A percentile compares a stretch with the other conserved stretches of the same genome.
phyloP scores from a whole-genome alignment of 2,888 invertebrate genomes.

The Hemaris fuciformis region DNA sequence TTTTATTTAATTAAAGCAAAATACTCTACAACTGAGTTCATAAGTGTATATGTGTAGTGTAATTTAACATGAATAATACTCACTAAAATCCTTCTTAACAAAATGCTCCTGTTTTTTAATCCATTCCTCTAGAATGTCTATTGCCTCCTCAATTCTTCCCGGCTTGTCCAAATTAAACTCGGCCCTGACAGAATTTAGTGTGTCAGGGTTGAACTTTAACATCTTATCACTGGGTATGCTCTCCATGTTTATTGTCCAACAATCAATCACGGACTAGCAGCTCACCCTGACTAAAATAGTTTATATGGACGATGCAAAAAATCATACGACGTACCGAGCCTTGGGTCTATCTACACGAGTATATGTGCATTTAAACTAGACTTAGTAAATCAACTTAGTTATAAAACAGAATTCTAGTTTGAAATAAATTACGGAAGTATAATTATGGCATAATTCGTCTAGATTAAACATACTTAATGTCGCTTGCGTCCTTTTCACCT shows the following conservation, averaged over 20 bases:
- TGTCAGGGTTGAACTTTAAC: constrained; percentile 32
- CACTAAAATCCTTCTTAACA: constrained; percentile 31
- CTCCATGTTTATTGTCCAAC: constrained; percentile 20
- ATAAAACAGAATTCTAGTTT: too few species aligned
- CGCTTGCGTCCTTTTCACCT: too few species aligned
- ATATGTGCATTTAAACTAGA: too few species aligned
- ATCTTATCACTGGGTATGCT: constrained; percentile 22
- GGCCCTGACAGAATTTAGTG: constrained; percentile 31
- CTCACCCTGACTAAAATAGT: background rate
- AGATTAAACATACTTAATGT: too few species aligned
- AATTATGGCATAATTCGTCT: too few species aligned
- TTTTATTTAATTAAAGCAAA: too few species aligned
- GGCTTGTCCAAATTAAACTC: constrained; percentile 35
- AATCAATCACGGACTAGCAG: background rate
- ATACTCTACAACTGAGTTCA: too few species aligned
- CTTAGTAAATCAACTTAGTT: too few species aligned
- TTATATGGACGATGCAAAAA: background rate
- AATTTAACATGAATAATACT: constrained; percentile 19
- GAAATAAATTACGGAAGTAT: too few species aligned
- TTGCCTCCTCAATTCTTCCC: constrained; percentile 41
- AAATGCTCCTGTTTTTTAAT: constrained; percentile 37
- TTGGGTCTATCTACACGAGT: background rate
- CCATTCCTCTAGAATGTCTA: constrained; percentile 44
- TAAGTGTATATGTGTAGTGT: too few species aligned
- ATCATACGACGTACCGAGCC: background rate